Conservation (phyloP, 2,113 vertebrate species). For the Brachyhypopomus gauderio region DNA sequence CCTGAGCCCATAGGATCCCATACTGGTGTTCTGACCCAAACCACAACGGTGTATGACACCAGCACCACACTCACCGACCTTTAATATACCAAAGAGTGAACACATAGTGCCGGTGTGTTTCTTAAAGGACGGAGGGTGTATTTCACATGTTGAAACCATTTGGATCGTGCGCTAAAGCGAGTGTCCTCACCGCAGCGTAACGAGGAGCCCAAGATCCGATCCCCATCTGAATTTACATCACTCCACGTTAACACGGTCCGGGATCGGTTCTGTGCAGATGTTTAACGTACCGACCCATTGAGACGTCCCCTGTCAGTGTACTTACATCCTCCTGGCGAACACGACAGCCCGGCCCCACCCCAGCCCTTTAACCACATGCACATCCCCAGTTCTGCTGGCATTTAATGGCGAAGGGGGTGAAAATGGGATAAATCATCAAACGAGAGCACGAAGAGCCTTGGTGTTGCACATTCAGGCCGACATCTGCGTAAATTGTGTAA, state of each 20-base stretch:
- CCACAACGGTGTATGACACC: not conserved
- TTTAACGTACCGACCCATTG: not conserved
- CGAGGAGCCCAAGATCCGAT: not conserved
- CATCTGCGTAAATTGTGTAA: not conserved
- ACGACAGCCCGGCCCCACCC: slow-evolving; percentile 64
- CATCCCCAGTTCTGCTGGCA: slow-evolving; percentile 13
- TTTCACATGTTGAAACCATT: not conserved
- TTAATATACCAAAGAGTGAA: not conserved
- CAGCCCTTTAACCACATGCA: slow-evolving; percentile 30
- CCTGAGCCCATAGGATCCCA: too few relatives aligned
- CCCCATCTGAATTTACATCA: too few relatives aligned
- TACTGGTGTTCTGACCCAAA: too few relatives aligned
- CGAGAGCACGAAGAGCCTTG: not conserved
- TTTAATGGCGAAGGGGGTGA: slow-evolving; percentile 4
- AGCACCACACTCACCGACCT: slow-evolving; percentile 5
- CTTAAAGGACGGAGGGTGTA: not conserved
- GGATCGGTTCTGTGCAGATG: not conserved
- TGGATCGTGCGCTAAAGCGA: not conserved
- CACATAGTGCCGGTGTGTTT: not conserved
- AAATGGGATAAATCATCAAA: not conserved
- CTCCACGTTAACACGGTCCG: too few relatives aligned
- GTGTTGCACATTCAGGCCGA: not conserved
- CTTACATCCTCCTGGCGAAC: slow-evolving; percentile 12
- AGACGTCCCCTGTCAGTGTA: not conserved
- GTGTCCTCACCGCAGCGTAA: not conserved